These are phyloP conservation scores for Pseudonaja textilis DNA, from an alignment of 2,113 vertebrate species.

Conservation along the genomic window DNA sequence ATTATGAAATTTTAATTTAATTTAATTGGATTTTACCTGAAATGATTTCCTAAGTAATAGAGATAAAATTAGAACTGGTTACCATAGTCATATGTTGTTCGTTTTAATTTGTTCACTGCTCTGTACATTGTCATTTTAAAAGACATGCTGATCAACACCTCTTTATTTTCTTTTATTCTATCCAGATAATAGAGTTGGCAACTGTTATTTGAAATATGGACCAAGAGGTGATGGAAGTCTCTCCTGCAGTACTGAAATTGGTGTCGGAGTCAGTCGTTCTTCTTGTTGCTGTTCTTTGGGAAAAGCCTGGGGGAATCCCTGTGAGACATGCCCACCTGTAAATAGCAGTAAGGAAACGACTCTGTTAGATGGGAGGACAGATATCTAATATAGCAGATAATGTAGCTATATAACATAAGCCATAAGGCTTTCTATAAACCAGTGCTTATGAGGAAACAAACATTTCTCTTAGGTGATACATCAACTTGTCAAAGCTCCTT, in stretches of 20 bases:
- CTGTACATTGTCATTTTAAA: neutral
- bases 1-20: neutral
- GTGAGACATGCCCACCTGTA: slow-evolving; percentile 78
- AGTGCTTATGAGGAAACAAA: neutral
- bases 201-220: slow-evolving; percentile 78
- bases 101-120: neutral
- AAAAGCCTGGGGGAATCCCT: slow-evolving; percentile 82
- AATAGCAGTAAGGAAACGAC: slow-evolving; percentile 78
- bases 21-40: neutral
- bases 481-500: neutral
- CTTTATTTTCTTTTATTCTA: neutral
- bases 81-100: neutral
- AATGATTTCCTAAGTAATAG: neutral
- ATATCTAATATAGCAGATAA: neutral
- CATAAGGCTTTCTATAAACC: neutral
- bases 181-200: slow-evolving; percentile 79
- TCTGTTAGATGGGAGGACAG: neutral
- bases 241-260: slow-evolving; percentile 81
- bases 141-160: neutral
- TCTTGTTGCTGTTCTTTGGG: slow-evolving; percentile 84
- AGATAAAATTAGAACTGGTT: neutral
- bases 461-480: accelerated
- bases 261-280: slow-evolving; percentile 80
- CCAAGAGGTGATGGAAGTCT: slow-evolving; percentile 71
- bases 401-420: neutral